phyloP scores from a whole-genome alignment of 2,797 vertebrate species.

The Sebastes oblongus region DNA sequence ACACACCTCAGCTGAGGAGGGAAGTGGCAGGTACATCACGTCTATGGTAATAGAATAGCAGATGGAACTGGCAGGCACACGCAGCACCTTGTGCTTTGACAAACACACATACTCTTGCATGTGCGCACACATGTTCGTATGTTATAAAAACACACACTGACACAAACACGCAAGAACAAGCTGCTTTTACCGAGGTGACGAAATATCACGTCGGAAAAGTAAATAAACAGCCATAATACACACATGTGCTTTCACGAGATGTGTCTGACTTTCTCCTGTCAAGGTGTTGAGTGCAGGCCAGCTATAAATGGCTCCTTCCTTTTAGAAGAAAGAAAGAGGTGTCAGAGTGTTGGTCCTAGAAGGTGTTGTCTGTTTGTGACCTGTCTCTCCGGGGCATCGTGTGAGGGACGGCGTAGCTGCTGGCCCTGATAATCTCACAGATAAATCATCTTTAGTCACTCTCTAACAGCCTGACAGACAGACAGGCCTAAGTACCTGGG shows the following conservation, averaged over 20 bases:
- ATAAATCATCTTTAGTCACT: slow-evolving; percentile 76
- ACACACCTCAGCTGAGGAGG: slow-evolving; percentile 52
- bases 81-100: slow-evolving; percentile 63
- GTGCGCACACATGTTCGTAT: slow-evolving; percentile 51
- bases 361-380: slow-evolving; percentile 52
- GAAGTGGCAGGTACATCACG: slow-evolving; percentile 79
- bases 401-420: slow-evolving; percentile 59
- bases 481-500: slow-evolving; percentile 78
- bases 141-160: slow-evolving; percentile 42
- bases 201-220: slow-evolving; percentile 62
- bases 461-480: slow-evolving; percentile 70
- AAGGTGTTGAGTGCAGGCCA: slow-evolving; percentile 28
- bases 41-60: slow-evolving; percentile 73
- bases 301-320: slow-evolving; percentile 16
- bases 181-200: slow-evolving; percentile 58
- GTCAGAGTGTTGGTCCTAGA: slow-evolving; percentile 33
- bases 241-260: neutral
- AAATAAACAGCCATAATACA: slow-evolving; percentile 47
- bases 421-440: slow-evolving; percentile 63
- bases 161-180: slow-evolving; percentile 56
- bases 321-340: slow-evolving; percentile 15
- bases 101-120: slow-evolving; percentile 43
- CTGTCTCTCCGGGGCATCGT: slow-evolving; percentile 53
- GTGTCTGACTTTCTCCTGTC: slow-evolving; percentile 41
- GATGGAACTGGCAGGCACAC: slow-evolving; percentile 73